phyloP scores from a whole-genome alignment of 2,113 vertebrate genomes.

The Patagioenas fasciata region DNA sequence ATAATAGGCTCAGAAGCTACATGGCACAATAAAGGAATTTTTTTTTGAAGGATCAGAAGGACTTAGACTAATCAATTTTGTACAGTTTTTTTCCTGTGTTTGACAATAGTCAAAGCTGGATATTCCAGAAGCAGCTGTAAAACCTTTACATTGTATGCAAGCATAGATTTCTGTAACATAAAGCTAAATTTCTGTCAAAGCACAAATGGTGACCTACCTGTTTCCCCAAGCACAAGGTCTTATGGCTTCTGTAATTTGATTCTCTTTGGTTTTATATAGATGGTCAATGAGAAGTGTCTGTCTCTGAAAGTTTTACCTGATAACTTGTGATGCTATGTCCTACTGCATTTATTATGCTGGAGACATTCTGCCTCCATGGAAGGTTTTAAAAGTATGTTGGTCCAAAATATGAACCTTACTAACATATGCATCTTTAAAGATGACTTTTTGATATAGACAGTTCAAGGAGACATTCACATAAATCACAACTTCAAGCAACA shows the following conservation, averaged over 20 bases:
- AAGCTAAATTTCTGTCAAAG: not conserved
- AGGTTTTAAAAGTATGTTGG: not conserved
- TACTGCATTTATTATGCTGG: not conserved
- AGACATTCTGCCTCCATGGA: not conserved
- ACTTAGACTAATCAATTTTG: slow-evolving; percentile 3
- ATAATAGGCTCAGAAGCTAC: not conserved
- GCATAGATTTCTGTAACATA: not conserved
- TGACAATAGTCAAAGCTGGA: not conserved
- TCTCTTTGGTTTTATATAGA: not conserved
- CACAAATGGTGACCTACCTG: not conserved
- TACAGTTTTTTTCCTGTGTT: not conserved
- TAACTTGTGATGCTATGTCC: not conserved
- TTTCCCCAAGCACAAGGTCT: not conserved
- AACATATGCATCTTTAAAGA: not conserved
- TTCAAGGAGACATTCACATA: rapidly evolving
- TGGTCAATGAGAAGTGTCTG: not conserved
- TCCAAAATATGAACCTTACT: slow-evolving; percentile 6
- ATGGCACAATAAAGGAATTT: not conserved
- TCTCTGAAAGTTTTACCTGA: slow-evolving; percentile 24
- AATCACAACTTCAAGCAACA: not conserved
- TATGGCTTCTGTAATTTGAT: not conserved
- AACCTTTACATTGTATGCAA: not conserved
- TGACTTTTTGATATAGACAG: not conserved
- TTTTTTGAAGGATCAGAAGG: not conserved
- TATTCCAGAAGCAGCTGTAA: not conserved